Evolutionary conservation across 2,113 vertebrate genomes (phyloP).

Genomic region (Prunella fulvescens): DNA sequence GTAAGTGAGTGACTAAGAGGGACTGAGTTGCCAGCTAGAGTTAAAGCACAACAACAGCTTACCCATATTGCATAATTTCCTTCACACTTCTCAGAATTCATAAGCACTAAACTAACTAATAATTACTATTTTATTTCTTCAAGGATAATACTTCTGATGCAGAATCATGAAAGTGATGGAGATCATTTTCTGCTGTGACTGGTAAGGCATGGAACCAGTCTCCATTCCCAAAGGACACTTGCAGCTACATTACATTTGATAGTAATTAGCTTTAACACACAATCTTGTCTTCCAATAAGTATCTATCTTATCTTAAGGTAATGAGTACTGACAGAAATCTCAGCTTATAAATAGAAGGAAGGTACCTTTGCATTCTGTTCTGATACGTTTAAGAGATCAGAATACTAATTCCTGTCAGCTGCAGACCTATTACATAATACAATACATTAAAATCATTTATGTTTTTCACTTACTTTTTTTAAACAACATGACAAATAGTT

Average conservation of each 20-base stretch:
- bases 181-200: not conserved
- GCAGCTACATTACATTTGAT: constrained; percentile 3
- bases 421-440: constrained; percentile 53
- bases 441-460: not conserved
- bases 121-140: not conserved
- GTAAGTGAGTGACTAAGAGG: not conserved
- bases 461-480: not conserved
- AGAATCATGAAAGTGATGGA: not conserved
- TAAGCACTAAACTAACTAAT: not conserved
- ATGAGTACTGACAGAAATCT: constrained; percentile 62
- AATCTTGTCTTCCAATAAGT: constrained; percentile 51
- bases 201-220: not conserved
- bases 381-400: constrained; percentile 70
- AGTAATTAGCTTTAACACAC: constrained; percentile 56
- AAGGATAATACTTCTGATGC: not conserved
- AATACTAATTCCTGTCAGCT: constrained; percentile 61
- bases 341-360: constrained; percentile 63
- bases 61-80: not conserved
- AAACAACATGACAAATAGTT: not conserved
- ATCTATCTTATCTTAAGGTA: constrained; percentile 59
- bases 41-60: not conserved
- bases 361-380: constrained; percentile 53
- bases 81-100: not conserved
- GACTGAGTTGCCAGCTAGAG: not conserved
- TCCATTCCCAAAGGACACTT: not conserved